Evolutionary conservation across 2,888 invertebrate species (phyloP).

Genomic region (Mechanitis mazaeus): DNA sequence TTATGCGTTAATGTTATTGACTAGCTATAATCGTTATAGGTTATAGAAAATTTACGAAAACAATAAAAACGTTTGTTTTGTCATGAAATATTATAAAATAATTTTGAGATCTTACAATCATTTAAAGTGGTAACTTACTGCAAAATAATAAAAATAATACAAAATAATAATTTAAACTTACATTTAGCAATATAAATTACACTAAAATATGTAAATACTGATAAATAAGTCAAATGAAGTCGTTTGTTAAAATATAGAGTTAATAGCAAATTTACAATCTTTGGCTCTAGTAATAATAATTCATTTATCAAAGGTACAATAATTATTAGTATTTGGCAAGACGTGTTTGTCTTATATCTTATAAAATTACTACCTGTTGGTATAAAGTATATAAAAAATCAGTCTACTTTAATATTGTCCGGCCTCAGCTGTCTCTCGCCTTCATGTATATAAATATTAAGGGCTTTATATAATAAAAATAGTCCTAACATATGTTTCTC

Average conservation of each 20-base stretch:
- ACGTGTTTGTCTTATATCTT: slow-evolving; percentile 1
- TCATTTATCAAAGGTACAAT: slow-evolving; percentile 13
- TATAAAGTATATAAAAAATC: slow-evolving; percentile 30
- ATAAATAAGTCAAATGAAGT: slow-evolving; percentile 1
- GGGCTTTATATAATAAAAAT: slow-evolving; percentile 86
- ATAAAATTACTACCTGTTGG: background rate
- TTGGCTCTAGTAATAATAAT: slow-evolving; percentile 18
- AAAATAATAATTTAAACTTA: slow-evolving; percentile 17
- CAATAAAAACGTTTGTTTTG: background rate
- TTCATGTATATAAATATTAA: slow-evolving; percentile 89
- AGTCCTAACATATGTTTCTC: slow-evolving; percentile 85
- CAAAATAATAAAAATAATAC: background rate
- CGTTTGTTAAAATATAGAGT: slow-evolving; percentile 10
- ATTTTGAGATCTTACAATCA: slow-evolving; percentile 20
- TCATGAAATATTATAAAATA: slow-evolving; percentile 13
- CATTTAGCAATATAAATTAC: slow-evolving; percentile 6
- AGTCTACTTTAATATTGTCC: slow-evolving; percentile 77
- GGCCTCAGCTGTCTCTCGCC: slow-evolving; percentile 93
- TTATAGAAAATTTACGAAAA: slow-evolving; percentile 2
- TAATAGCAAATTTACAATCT: slow-evolving; percentile 15
- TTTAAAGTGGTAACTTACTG: slow-evolving; percentile 18
- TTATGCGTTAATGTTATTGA: slow-evolving; percentile 22
- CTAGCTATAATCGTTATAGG: slow-evolving; percentile 17
- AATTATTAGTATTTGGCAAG: slow-evolving; percentile 19
- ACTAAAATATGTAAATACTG: slow-evolving; percentile 12